phyloP scores from a whole-genome alignment of 2,888 invertebrate species.

The Vandiemenella viatica region DNA sequence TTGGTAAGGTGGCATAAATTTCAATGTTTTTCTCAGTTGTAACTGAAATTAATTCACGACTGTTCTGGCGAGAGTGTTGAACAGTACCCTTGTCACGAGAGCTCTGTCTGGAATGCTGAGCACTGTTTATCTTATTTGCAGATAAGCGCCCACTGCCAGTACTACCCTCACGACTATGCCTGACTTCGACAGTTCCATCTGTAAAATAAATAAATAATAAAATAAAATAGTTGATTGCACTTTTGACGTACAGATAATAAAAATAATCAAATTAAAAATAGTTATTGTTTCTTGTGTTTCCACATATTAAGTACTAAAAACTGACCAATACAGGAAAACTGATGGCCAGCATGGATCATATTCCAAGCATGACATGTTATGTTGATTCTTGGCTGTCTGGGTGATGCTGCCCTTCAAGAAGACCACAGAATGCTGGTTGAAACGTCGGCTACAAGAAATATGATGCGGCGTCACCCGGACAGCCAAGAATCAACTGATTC shows the following conservation, averaged over 20 bases:
- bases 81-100: constrained; percentile 46
- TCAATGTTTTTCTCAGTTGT: constrained; percentile 45
- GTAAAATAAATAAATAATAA: constrained; percentile 12
- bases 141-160: constrained; percentile 37
- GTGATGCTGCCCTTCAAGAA: too few relatives aligned
- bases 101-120: constrained; percentile 57
- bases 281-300: neutral
- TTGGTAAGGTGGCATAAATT: constrained; percentile 81
- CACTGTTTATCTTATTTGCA: constrained; percentile 25
- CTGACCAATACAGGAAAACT: too few relatives aligned
- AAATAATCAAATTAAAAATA: neutral
- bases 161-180: constrained; percentile 60
- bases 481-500: too few relatives aligned
- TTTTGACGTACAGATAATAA: neutral
- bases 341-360: too few relatives aligned
- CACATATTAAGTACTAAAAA: neutral
- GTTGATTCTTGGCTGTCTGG: too few relatives aligned
- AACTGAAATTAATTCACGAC: constrained; percentile 35
- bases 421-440: too few relatives aligned
- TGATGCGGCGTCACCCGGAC: too few relatives aligned
- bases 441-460: too few relatives aligned
- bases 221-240: neutral
- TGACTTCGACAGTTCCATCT: constrained; percentile 38
- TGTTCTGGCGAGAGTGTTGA: constrained; percentile 46
- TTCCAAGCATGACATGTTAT: too few relatives aligned